A percentile compares a stretch with the other conserved stretches of the same genome.
Evolutionary conservation across 2,797 vertebrate species (phyloP).

Genomic region (Streptopelia turtur): DNA sequence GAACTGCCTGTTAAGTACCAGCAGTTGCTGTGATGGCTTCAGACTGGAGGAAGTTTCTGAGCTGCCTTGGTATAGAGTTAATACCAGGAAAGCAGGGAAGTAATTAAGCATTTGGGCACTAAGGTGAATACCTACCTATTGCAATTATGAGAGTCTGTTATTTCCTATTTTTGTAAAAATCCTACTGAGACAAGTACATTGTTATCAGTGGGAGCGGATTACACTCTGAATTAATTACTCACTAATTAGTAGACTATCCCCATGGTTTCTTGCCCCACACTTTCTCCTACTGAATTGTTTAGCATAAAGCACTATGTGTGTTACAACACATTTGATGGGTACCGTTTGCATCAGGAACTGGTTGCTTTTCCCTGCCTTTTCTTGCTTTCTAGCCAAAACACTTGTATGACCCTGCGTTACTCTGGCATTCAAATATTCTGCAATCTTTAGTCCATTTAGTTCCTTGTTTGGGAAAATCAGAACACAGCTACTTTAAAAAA

Average conservation of each 20-base stretch:
- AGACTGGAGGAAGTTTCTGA: neutral
- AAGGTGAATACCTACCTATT: neutral
- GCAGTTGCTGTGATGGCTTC: neutral
- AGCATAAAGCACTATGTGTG: neutral
- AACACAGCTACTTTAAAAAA: neutral
- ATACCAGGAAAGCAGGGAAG: neutral
- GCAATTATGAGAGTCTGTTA: slow-evolving; percentile 28
- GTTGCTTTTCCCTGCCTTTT: neutral
- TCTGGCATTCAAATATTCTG: neutral
- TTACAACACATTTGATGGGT: neutral
- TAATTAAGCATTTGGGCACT: slow-evolving; percentile 38
- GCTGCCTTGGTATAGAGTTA: neutral
- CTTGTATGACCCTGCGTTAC: neutral
- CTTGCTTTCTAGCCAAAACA: neutral
- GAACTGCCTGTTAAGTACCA: neutral
- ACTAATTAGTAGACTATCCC: slow-evolving; percentile 32
- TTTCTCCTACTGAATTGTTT: slow-evolving; percentile 24
- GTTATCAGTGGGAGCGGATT: slow-evolving; percentile 34
- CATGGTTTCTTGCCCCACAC: slow-evolving; percentile 38
- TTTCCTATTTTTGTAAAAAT: slow-evolving; percentile 41
- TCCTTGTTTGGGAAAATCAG: neutral
- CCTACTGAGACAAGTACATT: slow-evolving; percentile 41
- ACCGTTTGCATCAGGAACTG: neutral
- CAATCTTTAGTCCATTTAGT: neutral
- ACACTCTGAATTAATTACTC: slow-evolving; percentile 44